Evolutionary conservation across 2,797 vertebrate species (phyloP), one percentile per base, ranked within the genome.

Genomic region (Tympanoctomys barrerae): DNA sequence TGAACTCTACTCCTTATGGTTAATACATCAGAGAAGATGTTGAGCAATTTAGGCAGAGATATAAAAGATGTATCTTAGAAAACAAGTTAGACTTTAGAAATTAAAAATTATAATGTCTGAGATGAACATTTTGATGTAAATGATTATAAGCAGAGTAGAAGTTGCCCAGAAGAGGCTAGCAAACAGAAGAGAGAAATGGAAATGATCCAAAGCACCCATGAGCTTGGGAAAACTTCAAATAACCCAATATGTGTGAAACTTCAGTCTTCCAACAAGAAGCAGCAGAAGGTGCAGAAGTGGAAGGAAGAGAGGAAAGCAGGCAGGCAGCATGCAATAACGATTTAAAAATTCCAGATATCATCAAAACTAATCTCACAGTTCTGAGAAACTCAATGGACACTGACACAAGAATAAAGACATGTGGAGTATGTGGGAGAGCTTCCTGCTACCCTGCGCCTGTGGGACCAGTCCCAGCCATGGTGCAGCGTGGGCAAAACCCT

Each of bases 141-240:
- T 39, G 26, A 94, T 52, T 59, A 84, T 80, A 83, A 83, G 46
- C n/a, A 81, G 26, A 68, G 78, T n/a, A 84, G 82, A 89, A 71
- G 80, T 5, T 57, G 8, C 8, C 66, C 49, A 84, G 62, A 71
- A 75, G 70, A 31, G 52, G 75, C 8, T 7, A 31, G 22, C 19
- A 22, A 52, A 54, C 54, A 16, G 22, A 59, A 73, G 11, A 66
- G 3, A 46, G 57, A 2, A 61, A 46, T 1, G 49, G 26, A 59
- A 91, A 42, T 24, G 71, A 85, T 2, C 12, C n/a, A 81, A 61
- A 71, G 18, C 19, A 22, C 33, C n/a, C 33, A 7, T 3, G 18
- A 64, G 22, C 61, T 59, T 64, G 79, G 78, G 59, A 31, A 84
- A 84, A 59, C 12, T 33, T 94, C 26, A 86, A 70, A 78, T 86